Evolutionary conservation across 2,113 vertebrate genomes (phyloP).

Genomic region (Bolborhynchus lineola): DNA sequence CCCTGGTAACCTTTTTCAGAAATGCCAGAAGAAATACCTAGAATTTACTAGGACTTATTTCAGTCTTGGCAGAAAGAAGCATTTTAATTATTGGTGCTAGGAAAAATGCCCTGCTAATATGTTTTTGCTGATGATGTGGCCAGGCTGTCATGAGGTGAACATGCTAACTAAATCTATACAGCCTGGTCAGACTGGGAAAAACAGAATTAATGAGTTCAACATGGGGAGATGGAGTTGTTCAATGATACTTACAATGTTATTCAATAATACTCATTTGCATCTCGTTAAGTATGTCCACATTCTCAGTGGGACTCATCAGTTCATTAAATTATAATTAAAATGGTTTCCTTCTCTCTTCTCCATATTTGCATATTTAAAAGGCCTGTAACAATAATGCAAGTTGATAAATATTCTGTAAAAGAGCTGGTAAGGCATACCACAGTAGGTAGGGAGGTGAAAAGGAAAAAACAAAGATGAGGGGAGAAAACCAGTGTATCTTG

Average conservation of each 20-base stretch:
- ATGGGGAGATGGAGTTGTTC: neutral
- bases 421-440: neutral
- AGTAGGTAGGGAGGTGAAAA: neutral
- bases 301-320: neutral
- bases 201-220: neutral
- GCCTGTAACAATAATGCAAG: neutral
- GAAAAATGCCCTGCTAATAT: slow-evolving; percentile 24
- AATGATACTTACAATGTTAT: neutral
- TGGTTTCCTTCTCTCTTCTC: neutral
- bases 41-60: slow-evolving; percentile 30
- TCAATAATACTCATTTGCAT: neutral
- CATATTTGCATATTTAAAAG: neutral
- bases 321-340: neutral
- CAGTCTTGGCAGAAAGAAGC: slow-evolving; percentile 19
- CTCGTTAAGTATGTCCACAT: neutral
- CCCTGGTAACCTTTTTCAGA: slow-evolving; percentile 38
- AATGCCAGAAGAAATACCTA: slow-evolving; percentile 40
- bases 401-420: neutral
- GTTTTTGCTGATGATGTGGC: slow-evolving; percentile 36
- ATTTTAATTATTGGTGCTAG: slow-evolving; percentile 35
- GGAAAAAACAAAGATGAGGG: neutral
- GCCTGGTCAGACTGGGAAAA: neutral
- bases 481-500: neutral
- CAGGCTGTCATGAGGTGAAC: neutral
- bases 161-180: neutral